Evolutionary conservation across 2,888 invertebrate species (phyloP).

Genomic region (Caprella mutica): DNA sequence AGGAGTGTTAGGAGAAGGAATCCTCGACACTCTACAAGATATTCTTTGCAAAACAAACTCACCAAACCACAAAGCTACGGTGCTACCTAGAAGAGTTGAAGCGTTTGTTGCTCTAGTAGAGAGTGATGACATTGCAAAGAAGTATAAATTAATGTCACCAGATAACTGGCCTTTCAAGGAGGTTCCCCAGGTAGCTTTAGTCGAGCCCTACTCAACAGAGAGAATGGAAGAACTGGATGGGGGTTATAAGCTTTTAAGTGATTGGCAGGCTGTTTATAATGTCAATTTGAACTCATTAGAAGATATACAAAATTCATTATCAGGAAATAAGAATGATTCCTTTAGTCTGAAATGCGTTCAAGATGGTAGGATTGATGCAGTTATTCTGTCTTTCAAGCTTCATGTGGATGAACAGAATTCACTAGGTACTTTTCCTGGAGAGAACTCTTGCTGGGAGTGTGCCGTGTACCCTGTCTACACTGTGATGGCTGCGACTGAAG

Average conservation of each 20-base stretch:
- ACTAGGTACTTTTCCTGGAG: slow-evolving; percentile 52
- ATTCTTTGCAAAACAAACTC: no score
- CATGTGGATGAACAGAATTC: slow-evolving; percentile 52
- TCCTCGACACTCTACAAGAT: no score
- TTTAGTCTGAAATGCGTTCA: slow-evolving; percentile 42
- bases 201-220: slow-evolving; percentile 58
- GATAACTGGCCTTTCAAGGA: no score
- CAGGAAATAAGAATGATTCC: slow-evolving; percentile 38
- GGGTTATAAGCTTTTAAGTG: slow-evolving; percentile 49
- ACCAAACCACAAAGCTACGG: slow-evolving; percentile 40
- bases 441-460: slow-evolving; percentile 60
- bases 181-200: slow-evolving; percentile 38
- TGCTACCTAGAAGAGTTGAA: slow-evolving; percentile 52
- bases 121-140: slow-evolving; percentile 46
- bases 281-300: slow-evolving; percentile 52
- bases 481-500: no score
- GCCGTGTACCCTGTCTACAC: slow-evolving; percentile 58
- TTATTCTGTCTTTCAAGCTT: slow-evolving; percentile 63
- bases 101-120: slow-evolving; percentile 54
- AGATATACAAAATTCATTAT: slow-evolving; percentile 44
- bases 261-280: slow-evolving; percentile 47
- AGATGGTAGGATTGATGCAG: slow-evolving; percentile 51
- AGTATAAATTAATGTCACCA: slow-evolving; percentile 42
- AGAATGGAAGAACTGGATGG: slow-evolving; percentile 48
- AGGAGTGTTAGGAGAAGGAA: slow-evolving; percentile 59